These are phyloP conservation scores for Recurvirostra avosetta DNA, from an alignment of 2,113 vertebrate genomes.

Conservation along the genomic window DNA sequence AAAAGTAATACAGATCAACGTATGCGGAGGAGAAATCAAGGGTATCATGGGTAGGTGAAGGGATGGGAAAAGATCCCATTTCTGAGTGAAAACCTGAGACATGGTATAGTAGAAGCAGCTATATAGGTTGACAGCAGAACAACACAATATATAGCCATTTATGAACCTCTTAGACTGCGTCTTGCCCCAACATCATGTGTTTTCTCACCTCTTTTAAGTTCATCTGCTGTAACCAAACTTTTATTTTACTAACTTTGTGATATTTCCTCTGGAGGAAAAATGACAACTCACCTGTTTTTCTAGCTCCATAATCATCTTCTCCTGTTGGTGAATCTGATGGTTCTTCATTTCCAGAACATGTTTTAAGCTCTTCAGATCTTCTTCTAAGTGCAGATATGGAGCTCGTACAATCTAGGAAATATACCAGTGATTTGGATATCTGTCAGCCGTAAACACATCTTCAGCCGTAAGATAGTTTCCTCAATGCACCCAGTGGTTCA, in stretches of 20 bases:
- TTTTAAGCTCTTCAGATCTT: conserved; percentile 93
- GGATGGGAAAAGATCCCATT: background rate
- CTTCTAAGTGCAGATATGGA: conserved; percentile 93
- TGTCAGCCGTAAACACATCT: background rate
- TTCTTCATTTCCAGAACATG: conserved; percentile 97
- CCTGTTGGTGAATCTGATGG: conserved; percentile 93
- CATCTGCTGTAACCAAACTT: background rate
- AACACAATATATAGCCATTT: background rate
- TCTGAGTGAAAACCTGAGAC: background rate
- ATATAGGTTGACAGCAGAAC: background rate
- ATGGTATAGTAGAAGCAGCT: background rate
- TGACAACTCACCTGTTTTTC: conserved; percentile 86
- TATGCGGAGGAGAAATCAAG: background rate
- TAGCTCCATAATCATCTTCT: conserved; percentile 91
- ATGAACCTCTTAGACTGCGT: background rate
- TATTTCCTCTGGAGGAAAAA: background rate
- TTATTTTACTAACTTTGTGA: background rate
- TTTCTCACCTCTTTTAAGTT: background rate
- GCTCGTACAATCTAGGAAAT: conserved; percentile 83
- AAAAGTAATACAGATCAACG: background rate
- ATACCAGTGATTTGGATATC: background rate
- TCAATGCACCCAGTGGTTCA: background rate
- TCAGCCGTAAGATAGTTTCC: background rate
- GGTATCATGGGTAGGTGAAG: background rate
- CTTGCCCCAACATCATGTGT: background rate